These are phyloP conservation scores for Stichodactyla helianthus DNA, from an alignment of 64 coral and sea anemone genomes.

Conservation along the genomic window DNA sequence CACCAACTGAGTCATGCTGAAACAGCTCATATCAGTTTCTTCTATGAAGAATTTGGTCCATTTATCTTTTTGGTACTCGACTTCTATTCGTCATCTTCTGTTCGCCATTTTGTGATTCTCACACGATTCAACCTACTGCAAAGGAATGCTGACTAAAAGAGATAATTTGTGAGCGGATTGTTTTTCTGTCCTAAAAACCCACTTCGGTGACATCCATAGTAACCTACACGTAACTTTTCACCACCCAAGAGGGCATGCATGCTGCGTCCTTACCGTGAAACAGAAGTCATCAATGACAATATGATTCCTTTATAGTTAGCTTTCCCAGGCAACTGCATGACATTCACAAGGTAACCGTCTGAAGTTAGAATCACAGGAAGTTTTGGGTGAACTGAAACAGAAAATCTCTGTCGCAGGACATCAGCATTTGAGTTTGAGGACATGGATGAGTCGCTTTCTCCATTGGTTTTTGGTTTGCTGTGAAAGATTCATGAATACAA, in stretches of 20 bases:
- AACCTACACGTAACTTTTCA: too few species aligned
- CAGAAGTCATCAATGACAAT: slow-evolving; percentile 59
- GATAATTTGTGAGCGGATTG: too few species aligned
- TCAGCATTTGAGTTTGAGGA: slow-evolving; percentile 59
- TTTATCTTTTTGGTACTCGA: too few species aligned
- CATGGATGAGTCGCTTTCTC: slow-evolving; percentile 33
- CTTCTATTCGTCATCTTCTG: too few species aligned
- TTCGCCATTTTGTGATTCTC: too few species aligned
- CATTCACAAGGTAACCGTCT: slow-evolving; percentile 92
- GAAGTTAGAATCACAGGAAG: slow-evolving; percentile 79
- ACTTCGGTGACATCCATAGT: too few species aligned
- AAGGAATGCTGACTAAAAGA: too few species aligned
- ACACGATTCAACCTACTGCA: too few species aligned
- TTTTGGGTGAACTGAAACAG: slow-evolving; percentile 66
- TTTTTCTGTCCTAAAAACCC: too few species aligned
- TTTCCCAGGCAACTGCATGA: slow-evolving; percentile 69
- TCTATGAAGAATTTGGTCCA: too few species aligned
- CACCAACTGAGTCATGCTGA: too few species aligned
- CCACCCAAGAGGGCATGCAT: neutral
- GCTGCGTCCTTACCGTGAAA: slow-evolving; percentile 48
- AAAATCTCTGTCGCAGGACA: slow-evolving; percentile 69
- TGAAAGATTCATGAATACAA: neutral
- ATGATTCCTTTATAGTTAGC: slow-evolving; percentile 70
- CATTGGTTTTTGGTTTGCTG: slow-evolving; percentile 20
- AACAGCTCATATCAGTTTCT: too few species aligned